Percentiles rank a stretch among this genome's conserved stretches.
phyloP scores from a whole-genome alignment of 1,140 invertebrate species.

The Brachionus paranguensis region DNA sequence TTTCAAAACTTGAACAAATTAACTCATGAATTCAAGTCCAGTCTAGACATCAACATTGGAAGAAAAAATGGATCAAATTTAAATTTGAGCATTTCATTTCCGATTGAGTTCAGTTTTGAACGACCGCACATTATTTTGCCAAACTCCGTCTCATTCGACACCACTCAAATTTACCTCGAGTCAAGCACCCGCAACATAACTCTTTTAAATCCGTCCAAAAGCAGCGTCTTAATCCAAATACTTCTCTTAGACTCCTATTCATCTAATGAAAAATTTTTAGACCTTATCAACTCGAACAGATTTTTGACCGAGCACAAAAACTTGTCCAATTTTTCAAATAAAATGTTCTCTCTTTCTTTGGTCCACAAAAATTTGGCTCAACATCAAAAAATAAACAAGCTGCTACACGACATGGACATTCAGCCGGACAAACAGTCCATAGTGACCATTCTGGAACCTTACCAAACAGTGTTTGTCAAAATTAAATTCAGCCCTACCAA shows the following conservation, averaged over 20 bases:
- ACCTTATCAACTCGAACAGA: not conserved
- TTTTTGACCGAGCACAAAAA: not conserved
- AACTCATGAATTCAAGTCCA: not conserved
- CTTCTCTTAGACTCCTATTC: conserved; percentile 1
- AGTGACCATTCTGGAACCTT: not conserved
- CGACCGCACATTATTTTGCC: not conserved
- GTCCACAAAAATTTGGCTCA: not conserved
- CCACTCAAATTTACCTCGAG: not conserved
- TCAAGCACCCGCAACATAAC: not conserved
- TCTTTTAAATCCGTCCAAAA: conserved; percentile 1
- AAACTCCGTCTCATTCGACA: not conserved
- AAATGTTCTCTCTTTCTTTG: not conserved
- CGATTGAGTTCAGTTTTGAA: not conserved
- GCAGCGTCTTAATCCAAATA: conserved; percentile 1
- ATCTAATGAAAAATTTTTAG: not conserved
- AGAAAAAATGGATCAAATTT: not conserved
- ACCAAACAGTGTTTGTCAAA: not conserved
- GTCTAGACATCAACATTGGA: not conserved
- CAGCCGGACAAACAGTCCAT: not conserved
- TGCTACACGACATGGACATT: not conserved
- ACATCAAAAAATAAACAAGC: not conserved
- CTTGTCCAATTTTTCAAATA: not conserved
- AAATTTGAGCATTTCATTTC: not conserved
- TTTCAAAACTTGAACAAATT: not conserved
- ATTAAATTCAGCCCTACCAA: conserved; percentile 24